These are phyloP conservation scores for Notiomystis cincta DNA, from an alignment of 2,113 vertebrate genomes.

Conservation along the genomic window DNA sequence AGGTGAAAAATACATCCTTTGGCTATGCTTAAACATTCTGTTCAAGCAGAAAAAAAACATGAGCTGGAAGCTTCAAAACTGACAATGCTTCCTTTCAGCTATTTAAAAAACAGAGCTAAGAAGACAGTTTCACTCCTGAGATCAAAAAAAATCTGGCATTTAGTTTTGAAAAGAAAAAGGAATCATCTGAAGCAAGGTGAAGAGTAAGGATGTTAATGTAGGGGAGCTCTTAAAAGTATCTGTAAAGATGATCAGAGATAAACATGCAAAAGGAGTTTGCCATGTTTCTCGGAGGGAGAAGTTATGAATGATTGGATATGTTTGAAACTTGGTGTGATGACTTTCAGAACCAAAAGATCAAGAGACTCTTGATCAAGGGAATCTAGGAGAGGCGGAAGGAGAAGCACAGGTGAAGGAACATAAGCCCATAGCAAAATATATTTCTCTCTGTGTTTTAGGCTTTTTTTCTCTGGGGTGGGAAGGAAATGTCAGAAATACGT, in stretches of 20 bases:
- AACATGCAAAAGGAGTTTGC: not conserved
- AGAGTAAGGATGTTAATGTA: not conserved
- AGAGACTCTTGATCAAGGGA: slow-evolving; percentile 33
- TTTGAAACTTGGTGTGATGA: not conserved
- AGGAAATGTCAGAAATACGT: not conserved
- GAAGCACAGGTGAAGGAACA: not conserved
- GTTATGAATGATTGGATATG: not conserved
- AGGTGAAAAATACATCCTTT: not conserved
- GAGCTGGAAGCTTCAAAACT: not conserved
- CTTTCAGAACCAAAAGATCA: slow-evolving; percentile 15
- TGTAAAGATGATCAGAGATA: not conserved
- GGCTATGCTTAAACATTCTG: not conserved
- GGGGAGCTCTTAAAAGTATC: not conserved
- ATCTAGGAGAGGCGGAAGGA: not conserved
- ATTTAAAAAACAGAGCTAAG: not conserved
- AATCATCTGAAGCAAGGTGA: not conserved
- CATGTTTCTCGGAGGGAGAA: not conserved
- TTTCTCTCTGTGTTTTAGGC: not conserved
- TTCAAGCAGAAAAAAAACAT: not conserved
- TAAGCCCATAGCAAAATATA: not conserved
- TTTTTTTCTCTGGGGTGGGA: not conserved
- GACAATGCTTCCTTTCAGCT: not conserved
- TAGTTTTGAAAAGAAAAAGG: not conserved
- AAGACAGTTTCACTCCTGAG: not conserved
- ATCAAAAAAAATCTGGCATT: not conserved